Evolutionary conservation across 1,140 invertebrate genomes (phyloP).

Genomic region (Orchesella cincta): DNA sequence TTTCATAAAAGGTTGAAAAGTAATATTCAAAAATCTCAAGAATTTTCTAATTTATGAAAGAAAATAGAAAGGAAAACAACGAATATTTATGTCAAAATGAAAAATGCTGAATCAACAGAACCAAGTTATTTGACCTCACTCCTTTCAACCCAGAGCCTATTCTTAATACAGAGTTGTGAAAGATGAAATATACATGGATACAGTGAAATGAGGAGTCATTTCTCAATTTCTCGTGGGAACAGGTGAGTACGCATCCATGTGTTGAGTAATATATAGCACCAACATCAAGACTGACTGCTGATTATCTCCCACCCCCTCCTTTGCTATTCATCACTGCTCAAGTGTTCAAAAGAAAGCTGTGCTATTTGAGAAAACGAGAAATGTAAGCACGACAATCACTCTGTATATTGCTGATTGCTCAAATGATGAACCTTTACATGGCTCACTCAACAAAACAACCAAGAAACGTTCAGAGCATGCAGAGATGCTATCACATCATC

Average conservation of each 20-base stretch:
- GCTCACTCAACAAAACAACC: no score
- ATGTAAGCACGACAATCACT: background rate
- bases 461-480: no score
- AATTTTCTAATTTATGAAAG: no score
- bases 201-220: background rate
- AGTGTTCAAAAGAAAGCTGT: conserved; percentile 1
- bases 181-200: background rate
- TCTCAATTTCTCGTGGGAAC: conserved; percentile 17
- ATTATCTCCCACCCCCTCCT: conserved; percentile 20
- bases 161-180: no score
- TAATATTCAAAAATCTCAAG: no score
- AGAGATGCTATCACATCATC: background rate
- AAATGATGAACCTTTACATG: no score
- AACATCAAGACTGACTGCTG: conserved; percentile 11
- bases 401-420: background rate
- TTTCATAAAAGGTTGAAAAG: no score
- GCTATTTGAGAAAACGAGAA: background rate
- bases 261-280: background rate
- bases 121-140: no score
- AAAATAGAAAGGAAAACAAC: no score
- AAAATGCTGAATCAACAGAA: no score
- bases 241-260: conserved; percentile 4
- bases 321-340: conserved; percentile 13
- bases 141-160: no score
- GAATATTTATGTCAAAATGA: no score